Evolutionary conservation across 1,140 invertebrate genomes (phyloP).

Genomic region (Drosophila virilis): DNA sequence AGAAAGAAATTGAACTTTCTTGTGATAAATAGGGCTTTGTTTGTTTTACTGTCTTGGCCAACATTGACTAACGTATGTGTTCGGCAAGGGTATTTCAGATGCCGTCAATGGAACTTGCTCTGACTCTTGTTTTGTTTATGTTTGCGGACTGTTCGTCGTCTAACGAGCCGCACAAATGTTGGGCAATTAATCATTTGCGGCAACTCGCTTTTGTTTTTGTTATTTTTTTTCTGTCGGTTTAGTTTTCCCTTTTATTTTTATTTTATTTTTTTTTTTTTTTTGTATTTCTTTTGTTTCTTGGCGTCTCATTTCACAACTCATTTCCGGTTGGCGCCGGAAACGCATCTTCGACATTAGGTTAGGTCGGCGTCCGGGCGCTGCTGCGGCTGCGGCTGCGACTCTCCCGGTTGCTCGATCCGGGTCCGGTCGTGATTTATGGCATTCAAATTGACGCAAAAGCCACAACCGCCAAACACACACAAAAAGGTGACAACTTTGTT

Average conservation of each 20-base stretch:
- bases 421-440: slow-evolving; percentile 46
- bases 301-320: slow-evolving; percentile 59
- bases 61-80: no score
- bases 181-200: slow-evolving; percentile 58
- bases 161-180: slow-evolving; percentile 57
- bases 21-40: no score
- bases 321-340: slow-evolving; percentile 56
- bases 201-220: slow-evolving; percentile 6
- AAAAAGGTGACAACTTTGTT: slow-evolving; percentile 52
- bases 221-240: slow-evolving; percentile 7
- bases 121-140: slow-evolving; percentile 35
- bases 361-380: slow-evolving; percentile 34
- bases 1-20: no score
- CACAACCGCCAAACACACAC: slow-evolving; percentile 22
- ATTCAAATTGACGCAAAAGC: slow-evolving; percentile 49
- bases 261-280: no score
- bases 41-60: no score
- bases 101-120: neutral
- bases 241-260: neutral
- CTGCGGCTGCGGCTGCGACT: neutral
- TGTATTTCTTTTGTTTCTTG: slow-evolving; percentile 22
- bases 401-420: neutral
- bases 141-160: slow-evolving; percentile 28
- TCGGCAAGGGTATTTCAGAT: neutral
- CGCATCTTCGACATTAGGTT: slow-evolving; percentile 56